A percentile compares a stretch with the other conserved stretches of the same genome.
These are phyloP conservation scores for Lobophora halterata DNA, from an alignment of 2,888 invertebrate genomes.

Conservation along the genomic window DNA sequence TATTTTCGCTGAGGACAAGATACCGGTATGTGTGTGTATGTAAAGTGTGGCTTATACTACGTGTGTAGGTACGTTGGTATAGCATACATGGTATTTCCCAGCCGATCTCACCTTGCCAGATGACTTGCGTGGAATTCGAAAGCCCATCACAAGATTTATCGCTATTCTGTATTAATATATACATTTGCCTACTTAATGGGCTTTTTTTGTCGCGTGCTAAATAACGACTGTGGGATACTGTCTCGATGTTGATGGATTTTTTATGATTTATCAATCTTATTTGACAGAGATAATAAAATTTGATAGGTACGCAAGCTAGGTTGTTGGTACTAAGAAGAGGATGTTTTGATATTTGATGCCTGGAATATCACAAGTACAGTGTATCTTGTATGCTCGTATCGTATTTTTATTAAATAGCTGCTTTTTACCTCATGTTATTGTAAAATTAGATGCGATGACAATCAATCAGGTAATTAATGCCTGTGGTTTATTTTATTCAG, in stretches of 20 bases:
- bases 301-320: constrained; percentile 22
- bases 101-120: constrained; percentile 76
- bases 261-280: constrained; percentile 63
- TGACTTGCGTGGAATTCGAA: constrained; percentile 80
- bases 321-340: no score
- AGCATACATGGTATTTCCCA: constrained; percentile 75
- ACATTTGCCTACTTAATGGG: constrained; percentile 76
- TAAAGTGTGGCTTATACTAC: no score
- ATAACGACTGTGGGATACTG: constrained; percentile 54
- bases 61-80: constrained; percentile 55
- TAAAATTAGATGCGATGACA: no score
- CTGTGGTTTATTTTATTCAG: no score
- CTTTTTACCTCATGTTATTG: no score
- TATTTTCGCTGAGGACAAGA: constrained; percentile 51
- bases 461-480: no score
- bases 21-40: constrained; percentile 58
- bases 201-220: constrained; percentile 76
- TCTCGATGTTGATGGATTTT: constrained; percentile 54
- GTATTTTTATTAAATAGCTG: no score
- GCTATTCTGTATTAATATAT: constrained; percentile 79
- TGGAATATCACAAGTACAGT: no score
- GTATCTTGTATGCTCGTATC: no score
- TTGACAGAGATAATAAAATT: constrained; percentile 39
- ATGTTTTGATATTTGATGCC: no score
- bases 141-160: constrained; percentile 79